Evolutionary conservation across 1,140 invertebrate genomes (phyloP), one percentile per base, ranked within the genome.

Genomic region (Saccostrea echinata): DNA sequence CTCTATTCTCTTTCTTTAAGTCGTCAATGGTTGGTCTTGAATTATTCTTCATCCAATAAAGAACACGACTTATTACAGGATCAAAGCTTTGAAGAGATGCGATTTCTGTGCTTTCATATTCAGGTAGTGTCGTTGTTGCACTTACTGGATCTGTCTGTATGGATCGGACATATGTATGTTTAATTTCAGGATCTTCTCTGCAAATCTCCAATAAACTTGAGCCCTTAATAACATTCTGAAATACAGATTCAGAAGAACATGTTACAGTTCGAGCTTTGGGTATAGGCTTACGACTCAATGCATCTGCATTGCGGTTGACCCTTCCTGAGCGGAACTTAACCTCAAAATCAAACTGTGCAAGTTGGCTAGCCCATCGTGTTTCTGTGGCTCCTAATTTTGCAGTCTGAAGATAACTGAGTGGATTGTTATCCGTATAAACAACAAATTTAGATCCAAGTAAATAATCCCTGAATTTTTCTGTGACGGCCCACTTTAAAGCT

Each of bases 401-500:
- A 80, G 80, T 61, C 88, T n/a, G n/a, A n/a, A n/a, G n/a, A n/a
- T n/a, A n/a, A n/a, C 86, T 35, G 88, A 84, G 0, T 87, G 71
- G 61, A 87, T 90, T 86, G n/a, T 90, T 85, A 1, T 90, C 76
- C 21, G 53, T 51, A 86, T 90, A 91, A 52, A n/a, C n/a, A n/a
- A n/a, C n/a, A n/a, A n/a, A n/a, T n/a, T n/a, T n/a, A n/a, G n/a
- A n/a, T n/a, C n/a, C n/a, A n/a, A n/a, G n/a, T n/a, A n/a, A n/a
- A n/a, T n/a, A n/a, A n/a, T n/a, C n/a, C n/a, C n/a, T n/a, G n/a
- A n/a, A n/a, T n/a, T n/a, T n/a, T n/a, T n/a, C n/a, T n/a, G n/a
- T n/a, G n/a, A n/a, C n/a, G n/a, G n/a, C n/a, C n/a, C n/a, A n/a
- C n/a, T n/a, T n/a, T n/a, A n/a, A n/a, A n/a, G n/a, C n/a, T n/a